These are phyloP conservation scores for Cordilura impudica DNA, from an alignment of 2,888 invertebrate species.

Conservation along the genomic window DNA sequence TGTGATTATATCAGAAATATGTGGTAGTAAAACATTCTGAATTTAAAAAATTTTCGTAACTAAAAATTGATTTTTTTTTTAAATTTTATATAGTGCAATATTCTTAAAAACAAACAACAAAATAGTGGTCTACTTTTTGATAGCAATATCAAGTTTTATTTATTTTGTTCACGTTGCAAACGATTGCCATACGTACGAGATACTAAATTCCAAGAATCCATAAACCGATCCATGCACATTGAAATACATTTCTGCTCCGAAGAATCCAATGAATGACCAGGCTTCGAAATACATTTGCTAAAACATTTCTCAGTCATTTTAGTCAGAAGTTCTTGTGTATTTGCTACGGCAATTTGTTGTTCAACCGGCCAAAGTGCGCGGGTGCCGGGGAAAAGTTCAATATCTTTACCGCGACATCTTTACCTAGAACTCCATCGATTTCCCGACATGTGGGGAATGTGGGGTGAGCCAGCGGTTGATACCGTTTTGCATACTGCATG, in stretches of 20 bases:
- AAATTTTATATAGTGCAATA: constrained; percentile 27
- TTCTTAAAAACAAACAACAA: constrained; percentile 58
- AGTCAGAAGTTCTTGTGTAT: constrained; percentile 93
- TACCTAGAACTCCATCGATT: too few relatives aligned
- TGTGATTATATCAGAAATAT: neutral
- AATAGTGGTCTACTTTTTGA: constrained; percentile 37
- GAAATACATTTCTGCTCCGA: constrained; percentile 96
- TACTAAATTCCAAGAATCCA: constrained; percentile 97
- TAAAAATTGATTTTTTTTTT: constrained; percentile 14
- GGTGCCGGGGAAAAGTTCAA: too few relatives aligned
- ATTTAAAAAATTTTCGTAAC: constrained; percentile 12
- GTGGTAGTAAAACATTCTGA: constrained; percentile 15
- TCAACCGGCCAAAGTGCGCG: too few relatives aligned
- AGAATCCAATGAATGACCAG: constrained; percentile 91
- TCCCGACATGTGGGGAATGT: too few relatives aligned
- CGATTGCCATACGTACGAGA: constrained; percentile 92
- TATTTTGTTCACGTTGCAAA: constrained; percentile 84
- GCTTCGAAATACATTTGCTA: constrained; percentile 94
- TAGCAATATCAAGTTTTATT: constrained; percentile 9
- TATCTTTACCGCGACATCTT: too few relatives aligned
- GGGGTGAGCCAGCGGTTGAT: too few relatives aligned
- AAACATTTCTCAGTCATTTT: constrained; percentile 99
- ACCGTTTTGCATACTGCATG: too few relatives aligned
- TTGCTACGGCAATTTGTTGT: constrained; percentile 95
- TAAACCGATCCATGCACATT: constrained; percentile 98